Conservation (phyloP, 2,797 vertebrate genomes). For the Loris lydekkerianus region DNA sequence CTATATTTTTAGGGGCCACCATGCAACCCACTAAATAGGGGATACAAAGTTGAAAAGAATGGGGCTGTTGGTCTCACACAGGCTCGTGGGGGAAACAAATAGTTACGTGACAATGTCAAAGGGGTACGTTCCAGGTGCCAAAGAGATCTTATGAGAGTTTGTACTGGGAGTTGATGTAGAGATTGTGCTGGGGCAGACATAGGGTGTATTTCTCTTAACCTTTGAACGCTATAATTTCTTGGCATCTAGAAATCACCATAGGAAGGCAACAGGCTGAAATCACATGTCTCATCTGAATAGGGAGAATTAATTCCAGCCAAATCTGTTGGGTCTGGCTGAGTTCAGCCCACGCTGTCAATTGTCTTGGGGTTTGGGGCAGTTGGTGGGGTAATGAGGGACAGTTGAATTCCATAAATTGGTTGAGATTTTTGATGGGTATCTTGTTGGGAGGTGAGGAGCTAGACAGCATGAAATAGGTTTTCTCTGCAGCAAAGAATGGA, state of each 20-base stretch:
- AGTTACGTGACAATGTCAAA: background rate
- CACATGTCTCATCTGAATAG: background rate
- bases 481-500: background rate
- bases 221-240: constrained; percentile 27
- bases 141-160: background rate
- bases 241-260: background rate
- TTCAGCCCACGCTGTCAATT: background rate
- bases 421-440: background rate
- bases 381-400: background rate
- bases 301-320: background rate
- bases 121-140: background rate
- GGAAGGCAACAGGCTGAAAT: background rate
- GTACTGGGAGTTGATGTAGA: background rate
- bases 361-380: background rate
- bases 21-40: background rate
- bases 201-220: background rate
- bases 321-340: background rate
- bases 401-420: background rate
- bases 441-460: background rate
- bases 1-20: background rate
- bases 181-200: background rate
- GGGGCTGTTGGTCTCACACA: background rate
- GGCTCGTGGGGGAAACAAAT: background rate
- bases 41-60: background rate
- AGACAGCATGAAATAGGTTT: background rate